Percentiles rank a stretch among this genome's conserved stretches.
phyloP scores from a whole-genome alignment of 2,113 vertebrate genomes.

The Oenanthe oenanthe region DNA sequence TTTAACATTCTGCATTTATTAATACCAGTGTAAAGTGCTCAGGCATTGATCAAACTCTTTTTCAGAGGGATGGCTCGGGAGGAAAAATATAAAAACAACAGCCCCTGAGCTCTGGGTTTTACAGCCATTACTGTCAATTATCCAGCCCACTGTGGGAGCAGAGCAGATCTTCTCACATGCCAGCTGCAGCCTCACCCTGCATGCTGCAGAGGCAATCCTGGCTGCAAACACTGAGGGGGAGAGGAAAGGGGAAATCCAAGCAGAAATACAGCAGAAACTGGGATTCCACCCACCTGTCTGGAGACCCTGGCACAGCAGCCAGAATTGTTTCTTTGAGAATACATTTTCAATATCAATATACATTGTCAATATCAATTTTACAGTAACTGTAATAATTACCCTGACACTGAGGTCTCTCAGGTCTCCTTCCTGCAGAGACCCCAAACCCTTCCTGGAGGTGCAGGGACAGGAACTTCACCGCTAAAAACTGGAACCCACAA shows the following conservation, averaged over 20 bases:
- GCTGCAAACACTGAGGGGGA: background rate
- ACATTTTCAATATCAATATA: background rate
- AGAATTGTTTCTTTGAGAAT: background rate
- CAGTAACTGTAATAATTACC: background rate
- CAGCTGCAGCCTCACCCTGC: background rate
- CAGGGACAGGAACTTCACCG: background rate
- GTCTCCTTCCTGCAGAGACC: background rate
- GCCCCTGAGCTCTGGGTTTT: conserved; percentile 12
- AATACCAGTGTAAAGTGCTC: background rate
- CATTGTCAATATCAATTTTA: too few species aligned
- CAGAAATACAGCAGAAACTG: background rate
- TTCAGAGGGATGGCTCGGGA: background rate
- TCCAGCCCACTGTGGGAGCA: background rate
- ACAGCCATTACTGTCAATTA: conserved; percentile 53
- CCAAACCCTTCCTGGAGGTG: background rate
- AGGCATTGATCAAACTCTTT: conserved; percentile 21
- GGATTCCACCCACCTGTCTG: background rate
- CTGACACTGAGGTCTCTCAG: background rate
- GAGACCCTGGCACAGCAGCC: background rate
- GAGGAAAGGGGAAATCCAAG: accelerated
- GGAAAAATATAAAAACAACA: background rate
- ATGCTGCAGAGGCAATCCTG: background rate
- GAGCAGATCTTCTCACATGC: background rate
- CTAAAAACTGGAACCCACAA: background rate
- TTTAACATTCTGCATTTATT: background rate